Evolutionary conservation across 1,140 invertebrate genomes (phyloP).

Genomic region (Papilio helenus): DNA sequence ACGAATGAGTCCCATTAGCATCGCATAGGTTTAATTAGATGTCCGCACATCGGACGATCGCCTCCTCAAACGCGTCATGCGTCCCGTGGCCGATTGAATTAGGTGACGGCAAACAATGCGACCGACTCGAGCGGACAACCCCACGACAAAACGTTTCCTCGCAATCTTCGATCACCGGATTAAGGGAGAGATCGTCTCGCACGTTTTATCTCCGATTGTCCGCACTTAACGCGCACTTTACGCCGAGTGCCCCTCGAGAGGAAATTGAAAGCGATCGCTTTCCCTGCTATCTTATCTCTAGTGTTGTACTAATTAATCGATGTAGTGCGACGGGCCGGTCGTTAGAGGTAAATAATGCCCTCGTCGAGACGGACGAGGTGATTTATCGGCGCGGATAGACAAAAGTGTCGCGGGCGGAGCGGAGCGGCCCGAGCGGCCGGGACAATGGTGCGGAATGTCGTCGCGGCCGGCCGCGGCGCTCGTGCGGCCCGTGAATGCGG

Average conservation of each 20-base stretch:
- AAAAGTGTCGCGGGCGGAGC: constrained; percentile 78
- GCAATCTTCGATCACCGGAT: constrained; percentile 82
- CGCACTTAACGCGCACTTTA: constrained; percentile 81
- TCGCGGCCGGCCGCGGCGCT: constrained; percentile 65
- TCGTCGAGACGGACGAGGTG: constrained; percentile 69
- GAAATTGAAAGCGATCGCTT: constrained; percentile 82
- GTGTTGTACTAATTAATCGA: constrained; percentile 82
- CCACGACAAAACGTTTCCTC: constrained; percentile 81
- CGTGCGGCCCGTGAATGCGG: constrained; percentile 76
- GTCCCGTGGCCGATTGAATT: constrained; percentile 72
- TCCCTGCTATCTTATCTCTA: constrained; percentile 79
- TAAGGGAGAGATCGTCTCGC: constrained; percentile 79
- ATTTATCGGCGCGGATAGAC: constrained; percentile 81
- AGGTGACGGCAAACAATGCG: constrained; percentile 72
- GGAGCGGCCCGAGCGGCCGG: constrained; percentile 43
- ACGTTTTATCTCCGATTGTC: constrained; percentile 82
- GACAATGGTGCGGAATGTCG: constrained; percentile 80
- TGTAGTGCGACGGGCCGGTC: constrained; percentile 68
- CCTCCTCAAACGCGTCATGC: constrained; percentile 60
- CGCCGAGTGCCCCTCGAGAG: constrained; percentile 80
- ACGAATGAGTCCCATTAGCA: constrained; percentile 66
- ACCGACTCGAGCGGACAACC: constrained; percentile 69
- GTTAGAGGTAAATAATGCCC: constrained; percentile 78
- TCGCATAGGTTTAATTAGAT: constrained; percentile 75
- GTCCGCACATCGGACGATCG: constrained; percentile 57